Evolutionary conservation across 2,113 vertebrate species (phyloP), one percentile per base, ranked within the genome.

Genomic region (Donacobius atricapilla): DNA sequence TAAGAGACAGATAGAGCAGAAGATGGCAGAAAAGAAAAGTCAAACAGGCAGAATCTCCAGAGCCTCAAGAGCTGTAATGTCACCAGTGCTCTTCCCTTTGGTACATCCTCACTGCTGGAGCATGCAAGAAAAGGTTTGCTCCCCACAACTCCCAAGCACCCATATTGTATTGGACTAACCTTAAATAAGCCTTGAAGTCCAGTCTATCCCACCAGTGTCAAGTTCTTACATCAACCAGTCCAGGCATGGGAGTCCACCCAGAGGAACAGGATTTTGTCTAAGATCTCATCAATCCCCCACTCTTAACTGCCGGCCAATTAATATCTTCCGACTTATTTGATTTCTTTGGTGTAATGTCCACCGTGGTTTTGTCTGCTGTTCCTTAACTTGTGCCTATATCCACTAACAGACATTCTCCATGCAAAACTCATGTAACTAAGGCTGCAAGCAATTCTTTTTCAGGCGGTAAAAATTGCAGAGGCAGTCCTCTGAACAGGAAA

Each of bases 71-170:
- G 15, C 53, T 60, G 30, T 60, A 68, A 27, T 31, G 21, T 57
- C 78, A 45, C 9, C 21, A 27, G 13, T 37, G 30, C 16, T 54
- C 39, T 69, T 57, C 45, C 21, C 25, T 88, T 93, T 7, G 1
- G n/a, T 45, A 65, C 0, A 1, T 37, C 30, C 42, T 47, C 0
- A 3, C 33, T 2, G 3, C 33, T 71, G 61, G 3, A 84, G 9
- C 35, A 11, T 30, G 17, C 35, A 79, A 50, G 20, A 37, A 70
- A 63, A 87, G 3, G 3, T 63, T 80, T 92, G 65, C 4, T 75
- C 16, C 35, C 14, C 28, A 4, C 12, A 61, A 6, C 14, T 47
- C 14, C 61, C 18, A 81, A n/a, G 33, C 40, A 56, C 12, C 66
- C 57, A 13, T 39, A 71, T 22, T 37, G 15, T 35, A 65, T 18